Evolutionary conservation across 92 coral and sea anemone species (phyloP).

Genomic region (Epizoanthus fatuus): DNA sequence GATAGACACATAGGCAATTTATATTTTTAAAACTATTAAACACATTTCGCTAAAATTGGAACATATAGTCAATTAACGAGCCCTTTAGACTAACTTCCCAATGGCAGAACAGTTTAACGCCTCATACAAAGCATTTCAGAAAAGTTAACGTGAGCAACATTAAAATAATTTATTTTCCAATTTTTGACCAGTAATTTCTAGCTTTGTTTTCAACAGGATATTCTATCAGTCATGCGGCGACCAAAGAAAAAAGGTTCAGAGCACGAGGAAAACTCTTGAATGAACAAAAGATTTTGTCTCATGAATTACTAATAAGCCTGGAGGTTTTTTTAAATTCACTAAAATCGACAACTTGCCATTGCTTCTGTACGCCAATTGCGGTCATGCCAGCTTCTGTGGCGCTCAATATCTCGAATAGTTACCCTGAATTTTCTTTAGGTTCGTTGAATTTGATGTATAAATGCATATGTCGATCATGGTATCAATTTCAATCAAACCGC

Average conservation of each 20-base stretch:
- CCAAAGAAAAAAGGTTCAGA: slow-evolving; percentile 4
- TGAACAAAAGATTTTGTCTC: slow-evolving; percentile 49
- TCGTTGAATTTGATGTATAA: not conserved
- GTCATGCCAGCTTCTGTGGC: slow-evolving; percentile 48
- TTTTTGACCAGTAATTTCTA: not conserved
- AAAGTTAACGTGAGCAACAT: not conserved
- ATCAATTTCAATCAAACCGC: not conserved
- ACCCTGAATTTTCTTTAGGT: not conserved
- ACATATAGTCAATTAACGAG: too few species aligned
- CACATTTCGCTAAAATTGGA: too few species aligned
- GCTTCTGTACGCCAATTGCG: slow-evolving; percentile 25
- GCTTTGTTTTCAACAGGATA: not conserved
- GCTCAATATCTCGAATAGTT: not conserved
- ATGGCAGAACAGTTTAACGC: not conserved
- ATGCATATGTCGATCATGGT: not conserved
- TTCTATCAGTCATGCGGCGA: not conserved
- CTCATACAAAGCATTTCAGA: not conserved
- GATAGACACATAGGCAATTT: too few species aligned
- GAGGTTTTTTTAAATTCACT: slow-evolving; percentile 39
- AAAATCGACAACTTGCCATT: slow-evolving; percentile 76
- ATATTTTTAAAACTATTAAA: too few species aligned
- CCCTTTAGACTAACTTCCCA: too few species aligned
- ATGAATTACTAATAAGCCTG: slow-evolving; percentile 84
- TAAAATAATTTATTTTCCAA: not conserved
- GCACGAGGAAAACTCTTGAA: slow-evolving; percentile 47